Percentiles rank a stretch among this genome's conserved stretches.
phyloP scores from a whole-genome alignment of 2,888 invertebrate genomes.

The Protodeltote pygarga region DNA sequence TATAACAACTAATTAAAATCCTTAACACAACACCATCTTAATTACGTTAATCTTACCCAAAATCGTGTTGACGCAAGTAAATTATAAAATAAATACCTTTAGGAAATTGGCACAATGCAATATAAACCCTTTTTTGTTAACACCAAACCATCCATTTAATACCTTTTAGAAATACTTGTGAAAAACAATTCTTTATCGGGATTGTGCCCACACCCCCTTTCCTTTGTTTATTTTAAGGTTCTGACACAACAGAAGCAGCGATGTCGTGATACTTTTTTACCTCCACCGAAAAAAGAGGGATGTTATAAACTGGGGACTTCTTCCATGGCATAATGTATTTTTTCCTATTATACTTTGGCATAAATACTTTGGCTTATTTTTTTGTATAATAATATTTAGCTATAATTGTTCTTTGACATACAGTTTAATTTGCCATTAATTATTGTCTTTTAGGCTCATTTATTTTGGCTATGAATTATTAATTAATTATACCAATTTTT shows the following conservation, averaged over 20 bases:
- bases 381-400: too few species aligned
- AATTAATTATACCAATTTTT: too few species aligned
- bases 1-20: too few species aligned
- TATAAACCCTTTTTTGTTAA: conserved; percentile 54
- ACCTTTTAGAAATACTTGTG: conserved; percentile 49
- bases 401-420: too few species aligned
- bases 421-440: too few species aligned
- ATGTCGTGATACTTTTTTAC: background rate
- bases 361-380: too few species aligned
- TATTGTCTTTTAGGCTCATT: too few species aligned
- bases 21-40: background rate
- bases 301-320: too few species aligned
- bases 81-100: conserved; percentile 29
- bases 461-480: too few species aligned
- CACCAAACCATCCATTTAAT: conserved; percentile 57
- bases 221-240: conserved; percentile 40
- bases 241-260: background rate
- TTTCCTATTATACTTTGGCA: too few species aligned
- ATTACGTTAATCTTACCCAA: conserved; percentile 13
- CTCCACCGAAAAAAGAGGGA: background rate
- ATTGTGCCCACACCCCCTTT: conserved; percentile 22
- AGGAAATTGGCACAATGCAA: conserved; percentile 36
- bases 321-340: too few species aligned
- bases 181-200: conserved; percentile 63
- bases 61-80: conserved; percentile 20